Conservation (phyloP, 2,797 vertebrate species). For the Phoebastria nigripes region DNA sequence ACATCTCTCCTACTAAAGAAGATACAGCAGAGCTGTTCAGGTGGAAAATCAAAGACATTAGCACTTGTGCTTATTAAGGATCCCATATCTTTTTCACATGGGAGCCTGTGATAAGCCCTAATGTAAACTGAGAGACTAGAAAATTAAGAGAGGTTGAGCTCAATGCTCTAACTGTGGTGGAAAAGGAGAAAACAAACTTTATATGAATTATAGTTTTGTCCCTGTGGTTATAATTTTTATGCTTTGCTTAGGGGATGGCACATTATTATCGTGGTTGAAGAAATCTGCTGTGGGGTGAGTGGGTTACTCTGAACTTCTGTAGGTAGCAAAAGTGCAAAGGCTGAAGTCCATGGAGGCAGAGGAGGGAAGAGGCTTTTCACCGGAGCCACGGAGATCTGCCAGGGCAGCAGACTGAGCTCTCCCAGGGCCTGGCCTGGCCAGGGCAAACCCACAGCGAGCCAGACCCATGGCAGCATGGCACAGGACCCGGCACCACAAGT, state of each 20-base stretch:
- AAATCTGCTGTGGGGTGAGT: not conserved
- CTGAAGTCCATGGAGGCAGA: not conserved
- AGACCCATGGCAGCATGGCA: not conserved
- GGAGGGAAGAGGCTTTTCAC: not conserved
- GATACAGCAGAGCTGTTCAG: not conserved
- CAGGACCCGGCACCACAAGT: not conserved
- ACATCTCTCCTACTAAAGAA: not conserved
- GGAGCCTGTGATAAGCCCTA: accelerated
- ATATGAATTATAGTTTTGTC: not conserved
- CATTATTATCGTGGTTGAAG: not conserved
- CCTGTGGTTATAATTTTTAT: not conserved
- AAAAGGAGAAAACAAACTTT: not conserved
- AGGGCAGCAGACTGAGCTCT: not conserved
- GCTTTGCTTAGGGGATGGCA: not conserved
- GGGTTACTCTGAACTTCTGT: not conserved
- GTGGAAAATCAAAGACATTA: not conserved
- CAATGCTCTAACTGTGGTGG: not conserved
- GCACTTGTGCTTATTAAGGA: not conserved
- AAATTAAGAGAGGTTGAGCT: not conserved
- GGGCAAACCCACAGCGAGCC: accelerated
- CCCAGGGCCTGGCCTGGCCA: not conserved
- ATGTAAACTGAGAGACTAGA: not conserved
- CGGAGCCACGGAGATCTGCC: not conserved
- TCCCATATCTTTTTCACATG: not conserved
- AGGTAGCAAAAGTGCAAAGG: not conserved